These are phyloP conservation scores for Eudiplozoon nipponicum DNA, from an alignment of 2,888 invertebrate genomes.

Conservation along the genomic window DNA sequence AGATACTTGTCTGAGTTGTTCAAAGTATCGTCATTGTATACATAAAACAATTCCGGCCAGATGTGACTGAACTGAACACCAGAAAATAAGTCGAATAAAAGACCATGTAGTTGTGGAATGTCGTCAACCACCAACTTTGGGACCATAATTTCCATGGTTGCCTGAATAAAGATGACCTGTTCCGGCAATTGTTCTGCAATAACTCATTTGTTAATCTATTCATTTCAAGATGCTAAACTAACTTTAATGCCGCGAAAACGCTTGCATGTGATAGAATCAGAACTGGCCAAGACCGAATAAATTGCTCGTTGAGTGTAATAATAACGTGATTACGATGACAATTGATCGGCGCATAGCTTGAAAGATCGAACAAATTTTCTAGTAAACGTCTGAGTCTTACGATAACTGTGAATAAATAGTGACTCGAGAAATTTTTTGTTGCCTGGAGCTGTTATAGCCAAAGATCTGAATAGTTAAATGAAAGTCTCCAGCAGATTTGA, in stretches of 20 bases:
- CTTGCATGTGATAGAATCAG: conserved; percentile 91
- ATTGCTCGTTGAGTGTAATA: conserved; percentile 79
- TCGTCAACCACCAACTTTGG: conserved; percentile 96
- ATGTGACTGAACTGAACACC: conserved; percentile 62
- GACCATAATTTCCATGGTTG: conserved; percentile 96
- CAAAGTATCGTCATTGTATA: conserved; percentile 54
- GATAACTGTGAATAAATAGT: conserved; percentile 90
- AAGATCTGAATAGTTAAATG: conserved; percentile 80
- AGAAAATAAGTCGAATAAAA: conserved; percentile 94
- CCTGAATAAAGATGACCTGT: conserved; percentile 89
- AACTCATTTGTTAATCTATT: conserved; percentile 17
- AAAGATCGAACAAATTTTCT: conserved; percentile 98
- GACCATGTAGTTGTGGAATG: conserved; percentile 69
- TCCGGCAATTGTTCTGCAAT: conserved; percentile 72
- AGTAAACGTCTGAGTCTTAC: conserved; percentile 34
- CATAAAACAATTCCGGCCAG: conserved; percentile 68
- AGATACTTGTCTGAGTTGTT: conserved; percentile 69
- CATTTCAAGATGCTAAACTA: conserved; percentile 23
- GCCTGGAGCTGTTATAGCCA: conserved; percentile 97
- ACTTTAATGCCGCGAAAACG: conserved; percentile 72
- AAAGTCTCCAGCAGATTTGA: conserved; percentile 93
- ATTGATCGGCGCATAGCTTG: conserved; percentile 34
- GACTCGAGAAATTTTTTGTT: conserved; percentile 91
- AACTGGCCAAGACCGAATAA: conserved; percentile 80
- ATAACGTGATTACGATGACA: conserved; percentile 91